A percentile compares a stretch with the other conserved stretches of the same genome.
Evolutionary conservation across 1,140 invertebrate species (phyloP).

Genomic region (Reticulitermes speratus): DNA sequence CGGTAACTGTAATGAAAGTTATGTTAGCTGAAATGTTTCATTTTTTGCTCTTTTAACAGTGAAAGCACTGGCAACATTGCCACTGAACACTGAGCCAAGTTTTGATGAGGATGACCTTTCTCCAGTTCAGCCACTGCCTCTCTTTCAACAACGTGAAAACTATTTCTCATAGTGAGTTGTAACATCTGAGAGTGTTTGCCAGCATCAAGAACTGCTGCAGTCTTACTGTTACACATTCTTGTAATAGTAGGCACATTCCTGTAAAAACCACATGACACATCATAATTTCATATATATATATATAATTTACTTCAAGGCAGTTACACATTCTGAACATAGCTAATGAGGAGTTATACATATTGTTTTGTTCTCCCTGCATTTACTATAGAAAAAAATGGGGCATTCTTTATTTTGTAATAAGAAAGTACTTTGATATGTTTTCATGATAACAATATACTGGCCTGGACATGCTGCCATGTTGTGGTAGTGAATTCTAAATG

Average conservation of each 20-base stretch:
- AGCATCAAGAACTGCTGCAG: neutral
- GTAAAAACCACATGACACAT: neutral
- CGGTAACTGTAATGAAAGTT: too few species aligned
- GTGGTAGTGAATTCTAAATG: too few species aligned
- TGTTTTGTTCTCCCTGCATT: too few species aligned
- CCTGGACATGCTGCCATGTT: too few species aligned
- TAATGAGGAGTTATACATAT: too few species aligned
- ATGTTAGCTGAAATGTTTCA: neutral
- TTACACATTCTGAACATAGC: too few species aligned
- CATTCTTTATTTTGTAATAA: too few species aligned
- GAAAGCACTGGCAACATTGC: slow-evolving; percentile 70
- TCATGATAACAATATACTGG: too few species aligned
- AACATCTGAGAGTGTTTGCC: neutral
- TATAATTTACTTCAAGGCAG: too few species aligned
- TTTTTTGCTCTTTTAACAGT: slow-evolving; percentile 53
- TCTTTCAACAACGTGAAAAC: slow-evolving; percentile 82
- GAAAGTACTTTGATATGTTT: too few species aligned
- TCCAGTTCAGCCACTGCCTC: slow-evolving; percentile 65
- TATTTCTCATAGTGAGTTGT: slow-evolving; percentile 65
- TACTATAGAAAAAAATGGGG: too few species aligned
- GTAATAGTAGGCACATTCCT: neutral
- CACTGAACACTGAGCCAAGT: slow-evolving; percentile 49
- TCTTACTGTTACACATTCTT: neutral
- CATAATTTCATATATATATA: too few species aligned
- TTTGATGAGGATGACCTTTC: slow-evolving; percentile 65